Base-by-base conservation (phyloP, 2,888 invertebrate genomes). In the Chloroclysta siterata region DNA sequence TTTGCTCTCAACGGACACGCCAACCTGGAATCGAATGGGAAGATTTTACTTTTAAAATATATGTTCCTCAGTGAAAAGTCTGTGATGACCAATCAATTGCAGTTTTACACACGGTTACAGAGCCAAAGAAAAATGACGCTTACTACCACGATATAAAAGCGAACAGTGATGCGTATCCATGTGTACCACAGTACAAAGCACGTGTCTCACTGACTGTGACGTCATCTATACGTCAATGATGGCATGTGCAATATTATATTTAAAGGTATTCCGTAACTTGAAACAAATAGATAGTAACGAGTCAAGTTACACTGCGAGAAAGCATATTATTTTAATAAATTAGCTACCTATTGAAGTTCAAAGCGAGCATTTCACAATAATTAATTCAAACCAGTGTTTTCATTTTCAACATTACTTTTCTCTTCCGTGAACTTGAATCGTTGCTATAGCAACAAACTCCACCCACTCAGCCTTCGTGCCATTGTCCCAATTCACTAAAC, bases 401-500 rank as follows among this genome's bases (percentile, higher is more conserved):
- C 10, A 5, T 46, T 46, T 46, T 8, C 36, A 39, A 39, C 11
- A 2, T 44, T 15, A 15, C 2, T 44, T 44, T 44, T 33, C 11
- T 6, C 51, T 8, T 29, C n/a, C 51, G 51, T 41, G 6, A 59
- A 63, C 57, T 60, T 48, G 53, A 47, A 42, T 39, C 42, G 64
- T 70, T 48, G 55, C 65, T 41, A 62, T 65, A 62, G 47, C 60
- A 63, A 68, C 63, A 60, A 42, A 15, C 28, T 13, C 39, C 29
- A 11, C 8, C 33, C 11, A 42, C 22, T 47, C 54, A 60, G 65
- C 61, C 65, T 71, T 69, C 60, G 60, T 55, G 64, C 48, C 46
- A 44, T 42, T 56, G 71, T 53, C 60, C 69, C 66, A 71, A 67
- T 69, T 71, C 52, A 47, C 65, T 58, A 59, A 66, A 59, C 51